These are phyloP conservation scores for Oxyura jamaicensis DNA, from an alignment of 2,113 vertebrate genomes.

Conservation along the genomic window DNA sequence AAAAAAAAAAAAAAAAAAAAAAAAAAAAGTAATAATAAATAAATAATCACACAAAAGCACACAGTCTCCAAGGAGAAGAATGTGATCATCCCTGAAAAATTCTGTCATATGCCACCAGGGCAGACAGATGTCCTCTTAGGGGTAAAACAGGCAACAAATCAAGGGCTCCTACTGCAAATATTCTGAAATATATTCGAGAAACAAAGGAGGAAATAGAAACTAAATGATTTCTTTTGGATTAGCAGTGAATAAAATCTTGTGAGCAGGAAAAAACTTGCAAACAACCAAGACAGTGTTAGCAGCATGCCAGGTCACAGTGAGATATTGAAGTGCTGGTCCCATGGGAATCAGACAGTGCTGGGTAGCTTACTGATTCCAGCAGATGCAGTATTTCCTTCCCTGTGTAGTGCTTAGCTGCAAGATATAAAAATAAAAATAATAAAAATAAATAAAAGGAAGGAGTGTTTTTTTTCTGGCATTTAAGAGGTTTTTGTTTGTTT, in stretches of 20 bases:
- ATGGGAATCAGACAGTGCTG: fast-evolving
- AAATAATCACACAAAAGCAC: background rate
- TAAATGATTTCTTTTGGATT: background rate
- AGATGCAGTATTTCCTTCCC: background rate
- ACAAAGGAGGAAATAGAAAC: background rate
- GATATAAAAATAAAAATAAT: too few species aligned
- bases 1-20: too few species aligned
- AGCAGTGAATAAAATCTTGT: background rate
- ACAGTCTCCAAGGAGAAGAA: background rate
- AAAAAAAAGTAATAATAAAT: background rate
- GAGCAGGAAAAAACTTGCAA: background rate
- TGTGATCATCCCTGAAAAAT: background rate
- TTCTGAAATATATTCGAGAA: background rate
- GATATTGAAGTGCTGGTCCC: background rate
- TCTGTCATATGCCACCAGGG: background rate
- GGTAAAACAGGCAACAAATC: background rate
- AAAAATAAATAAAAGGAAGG: background rate
- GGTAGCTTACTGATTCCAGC: background rate
- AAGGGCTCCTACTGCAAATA: background rate
- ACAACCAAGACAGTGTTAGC: background rate
- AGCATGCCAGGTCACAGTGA: background rate
- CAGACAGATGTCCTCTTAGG: background rate
- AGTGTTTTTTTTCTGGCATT: background rate
- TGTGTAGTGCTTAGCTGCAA: background rate
- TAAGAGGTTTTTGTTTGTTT: background rate